Base-by-base conservation (phyloP, 2,113 vertebrate genomes). In the Atlantisia rogersi region DNA sequence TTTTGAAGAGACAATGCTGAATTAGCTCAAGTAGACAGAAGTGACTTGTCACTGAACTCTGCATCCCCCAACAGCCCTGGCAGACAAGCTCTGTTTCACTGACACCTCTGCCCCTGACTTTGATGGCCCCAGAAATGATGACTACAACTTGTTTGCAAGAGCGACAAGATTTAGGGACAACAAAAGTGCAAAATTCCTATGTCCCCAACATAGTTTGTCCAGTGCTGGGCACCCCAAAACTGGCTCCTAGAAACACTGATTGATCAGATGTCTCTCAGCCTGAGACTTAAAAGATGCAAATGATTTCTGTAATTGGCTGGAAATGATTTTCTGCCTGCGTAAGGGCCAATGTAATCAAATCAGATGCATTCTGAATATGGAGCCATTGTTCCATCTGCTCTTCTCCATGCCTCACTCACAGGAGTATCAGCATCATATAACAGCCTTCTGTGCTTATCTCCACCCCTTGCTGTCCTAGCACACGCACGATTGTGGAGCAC, bases 381-480 rank as follows among this genome's bases (percentile, higher is more conserved):
- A 91, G 55, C 32, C 55, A 10, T 21, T n/a, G 60, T 31, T 81
- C 92, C 89, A 74, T 77, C 91, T 94, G 89, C 80, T 86, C 77
- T 9, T 81, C 40, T 55, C 86, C 22, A 37, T 37, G 31, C 50
- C 42, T 53, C 40, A 53, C 24, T 55, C 56, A 56, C 29, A 80
- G 44, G 31, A 58, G 10, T 16, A 15, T 4, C 82, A 77, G 68
- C 24, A 28, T 10, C 68, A 39, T 25, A 4, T 17, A 56, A 32
- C 71, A 82, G 50, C 52, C 53, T n/a, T 44, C 79, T 29, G 70
- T 37, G 62, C 65, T 24, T 10, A 46, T 17, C 60, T 55, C 31
- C 58, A 62, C 35, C 35, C 35, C 26, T 71, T 4, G 4, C 50
- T 70, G 40, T 39, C 59, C 40, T 37, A 24, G 50, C 73, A 58